Base-by-base conservation (phyloP, 1,140 invertebrate species). In the Mycetomoellerius zeteki region DNA sequence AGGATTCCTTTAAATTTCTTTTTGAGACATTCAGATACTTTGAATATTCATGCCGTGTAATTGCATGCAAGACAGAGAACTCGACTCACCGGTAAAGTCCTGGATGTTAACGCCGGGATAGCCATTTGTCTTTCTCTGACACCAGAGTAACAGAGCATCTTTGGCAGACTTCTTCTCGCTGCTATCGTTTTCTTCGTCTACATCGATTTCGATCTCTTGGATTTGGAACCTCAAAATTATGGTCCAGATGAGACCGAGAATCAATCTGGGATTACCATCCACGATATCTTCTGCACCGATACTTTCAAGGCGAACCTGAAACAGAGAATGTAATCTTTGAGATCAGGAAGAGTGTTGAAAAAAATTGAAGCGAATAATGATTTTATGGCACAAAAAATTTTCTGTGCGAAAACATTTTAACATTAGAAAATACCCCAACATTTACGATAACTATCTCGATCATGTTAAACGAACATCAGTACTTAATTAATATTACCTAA, bases 221-320 rank as follows among this genome's bases (percentile, higher is more conserved):
- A 99, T 99, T 96, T 99, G 98, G 96, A 99, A 99, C 43, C 99
- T 96, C 76, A 99, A 96, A 95, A 99, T 99, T 90, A 99, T 99
- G 27, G 99, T 99, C 99, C 99, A 99, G 89, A 99, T 99, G 14
- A 99, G 96, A 93, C 99, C 99, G 60, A 99, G 97, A 93, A 99
- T 99, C 56, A 99, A 96, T 72, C 99, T 96, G 58, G 97, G 98
- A 96, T 99, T 99, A 56, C 99, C 99, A 95, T 99, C 99, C 33
- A 99, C 98, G 91, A 99, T 99, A 95, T 99, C 99, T 96, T 99
- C 99, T 50, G 99, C 99, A 90, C 99, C 99, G 93, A 99, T 99
- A 94, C 99, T 99, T 96, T 99, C 99, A 92, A 99, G 95, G 33
- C 98, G 97, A 54, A 99, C 98, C 98, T 99, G 94, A 2, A 92